These are phyloP conservation scores for Eurytoma californica DNA, from an alignment of 2,888 invertebrate species.

Conservation along the genomic window DNA sequence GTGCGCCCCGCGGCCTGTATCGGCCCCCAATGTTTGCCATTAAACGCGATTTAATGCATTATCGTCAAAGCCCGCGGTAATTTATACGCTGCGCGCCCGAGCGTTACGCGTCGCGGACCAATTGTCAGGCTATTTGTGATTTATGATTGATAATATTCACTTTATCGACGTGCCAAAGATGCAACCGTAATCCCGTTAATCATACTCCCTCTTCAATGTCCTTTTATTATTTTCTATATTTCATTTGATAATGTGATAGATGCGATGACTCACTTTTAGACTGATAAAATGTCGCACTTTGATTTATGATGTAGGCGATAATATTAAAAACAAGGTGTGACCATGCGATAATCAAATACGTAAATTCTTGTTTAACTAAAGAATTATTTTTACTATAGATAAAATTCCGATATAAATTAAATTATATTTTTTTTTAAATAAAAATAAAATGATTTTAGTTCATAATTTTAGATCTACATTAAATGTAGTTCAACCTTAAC, in stretches of 20 bases:
- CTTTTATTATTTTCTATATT: neutral
- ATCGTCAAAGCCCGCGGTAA: conserved; percentile 42
- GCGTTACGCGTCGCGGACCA: conserved; percentile 3
- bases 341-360: no score
- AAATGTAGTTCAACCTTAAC: no score
- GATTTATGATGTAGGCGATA: neutral
- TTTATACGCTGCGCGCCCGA: conserved; percentile 27
- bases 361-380: no score
- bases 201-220: neutral
- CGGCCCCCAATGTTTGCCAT: conserved; percentile 41
- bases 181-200: conserved; percentile 9
- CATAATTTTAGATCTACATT: no score
- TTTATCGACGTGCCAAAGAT: conserved; percentile 21
- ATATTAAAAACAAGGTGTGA: no score
- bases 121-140: conserved; percentile 43
- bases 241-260: neutral
- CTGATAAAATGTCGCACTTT: neutral
- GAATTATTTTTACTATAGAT: neutral
- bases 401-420: no score
- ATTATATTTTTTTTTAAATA: no score
- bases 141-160: conserved; percentile 43
- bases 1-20: neutral
- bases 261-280: neutral
- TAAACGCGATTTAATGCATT: conserved; percentile 55
- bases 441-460: no score